Conservation (phyloP, 2,113 vertebrate genomes). For the Poeciliopsis retropinna region DNA sequence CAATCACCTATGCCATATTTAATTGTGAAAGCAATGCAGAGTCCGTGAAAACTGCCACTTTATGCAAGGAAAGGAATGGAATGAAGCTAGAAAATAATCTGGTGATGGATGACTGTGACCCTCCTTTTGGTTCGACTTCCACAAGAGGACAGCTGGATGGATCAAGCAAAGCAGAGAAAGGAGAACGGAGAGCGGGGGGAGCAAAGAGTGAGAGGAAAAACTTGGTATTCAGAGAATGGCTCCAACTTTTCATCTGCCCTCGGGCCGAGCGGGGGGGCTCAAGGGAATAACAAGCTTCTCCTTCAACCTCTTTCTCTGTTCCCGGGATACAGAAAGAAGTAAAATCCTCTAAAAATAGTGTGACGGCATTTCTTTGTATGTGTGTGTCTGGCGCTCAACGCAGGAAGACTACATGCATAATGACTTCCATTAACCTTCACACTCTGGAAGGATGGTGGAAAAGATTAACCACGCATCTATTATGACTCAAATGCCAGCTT, state of each 20-base stretch:
- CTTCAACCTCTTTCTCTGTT: conserved; percentile 63
- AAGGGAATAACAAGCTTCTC: conserved; percentile 75
- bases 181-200: conserved; percentile 18
- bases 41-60: conserved; percentile 83
- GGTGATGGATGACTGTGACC: conserved; percentile 89
- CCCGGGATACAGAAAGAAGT: conserved; percentile 65
- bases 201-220: conserved; percentile 30
- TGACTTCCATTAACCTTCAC: conserved; percentile 75
- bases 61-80: conserved; percentile 81
- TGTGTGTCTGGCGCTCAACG: conserved; percentile 40
- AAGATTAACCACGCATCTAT: conserved; percentile 45
- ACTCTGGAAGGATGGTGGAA: conserved; percentile 41
- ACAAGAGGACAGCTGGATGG: conserved; percentile 61
- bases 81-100: conserved; percentile 76
- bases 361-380: conserved; percentile 61
- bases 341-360: conserved; percentile 73
- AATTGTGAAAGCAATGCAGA: conserved; percentile 82
- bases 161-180: conserved; percentile 47
- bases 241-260: conserved; percentile 72
- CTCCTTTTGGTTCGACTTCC: conserved; percentile 76
- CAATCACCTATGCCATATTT: conserved; percentile 76
- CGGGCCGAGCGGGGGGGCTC: conserved; percentile 55
- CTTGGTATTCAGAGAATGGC: conserved; percentile 64
- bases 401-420: conserved; percentile 65
- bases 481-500: conserved; percentile 17